A percentile compares a stretch with the other conserved stretches of the same genome.
Evolutionary conservation across 2,797 vertebrate genomes (phyloP).

Genomic region (Margarornis squamiger): DNA sequence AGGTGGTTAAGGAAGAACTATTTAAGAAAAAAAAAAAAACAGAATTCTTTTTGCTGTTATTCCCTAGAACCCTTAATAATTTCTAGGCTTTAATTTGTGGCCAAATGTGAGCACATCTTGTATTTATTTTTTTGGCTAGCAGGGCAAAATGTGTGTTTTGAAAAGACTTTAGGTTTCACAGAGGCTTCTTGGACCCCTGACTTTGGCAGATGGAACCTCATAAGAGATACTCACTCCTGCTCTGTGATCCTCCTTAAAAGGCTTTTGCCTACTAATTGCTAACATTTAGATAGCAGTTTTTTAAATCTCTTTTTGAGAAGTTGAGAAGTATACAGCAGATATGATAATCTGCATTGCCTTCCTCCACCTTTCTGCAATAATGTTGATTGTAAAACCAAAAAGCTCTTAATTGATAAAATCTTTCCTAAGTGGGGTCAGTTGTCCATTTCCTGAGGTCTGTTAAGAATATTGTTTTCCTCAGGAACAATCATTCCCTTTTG

Average conservation of each 20-base stretch:
- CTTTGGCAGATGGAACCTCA: conserved; percentile 47
- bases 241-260: conserved; percentile 11
- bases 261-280: background rate
- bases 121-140: conserved; percentile 37
- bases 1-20: background rate
- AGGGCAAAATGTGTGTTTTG: conserved; percentile 24
- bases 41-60: background rate
- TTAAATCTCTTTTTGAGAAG: background rate
- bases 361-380: background rate
- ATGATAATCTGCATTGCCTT: background rate
- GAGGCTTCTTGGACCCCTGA: conserved; percentile 27
- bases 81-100: conserved; percentile 32
- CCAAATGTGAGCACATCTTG: conserved; percentile 34
- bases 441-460: conserved; percentile 25
- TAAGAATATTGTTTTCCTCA: conserved; percentile 9
- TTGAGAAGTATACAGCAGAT: background rate
- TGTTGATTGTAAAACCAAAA: background rate
- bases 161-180: conserved; percentile 31
- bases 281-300: background rate
- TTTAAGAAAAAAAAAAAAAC: background rate
- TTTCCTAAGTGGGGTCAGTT: background rate
- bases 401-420: conserved; percentile 3
- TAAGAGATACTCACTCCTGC: conserved; percentile 30
- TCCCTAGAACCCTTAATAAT: background rate
- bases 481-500: conserved; percentile 9